Evolutionary conservation across 2,888 invertebrate species (phyloP), one percentile per base, ranked within the genome.

Genomic region (Dorcus parallelipipedus): DNA sequence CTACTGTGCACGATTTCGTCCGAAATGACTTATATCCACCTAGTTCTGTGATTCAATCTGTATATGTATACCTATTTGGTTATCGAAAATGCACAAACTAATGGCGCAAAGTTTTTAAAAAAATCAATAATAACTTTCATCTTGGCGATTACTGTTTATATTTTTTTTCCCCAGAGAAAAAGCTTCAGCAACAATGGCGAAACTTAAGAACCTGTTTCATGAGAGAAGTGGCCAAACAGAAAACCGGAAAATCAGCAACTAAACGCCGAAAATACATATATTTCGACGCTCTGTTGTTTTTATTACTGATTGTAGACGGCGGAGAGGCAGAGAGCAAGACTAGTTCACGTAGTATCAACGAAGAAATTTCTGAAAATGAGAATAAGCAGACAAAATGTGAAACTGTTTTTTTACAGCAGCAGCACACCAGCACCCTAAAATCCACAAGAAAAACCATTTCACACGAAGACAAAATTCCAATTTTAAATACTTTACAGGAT

Each of bases 221-320:
- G 26, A 26, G 26, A 5, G 26, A 26, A 26, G 4, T 26, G 26
- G 26, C 26, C 2, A 26, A 26, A 26, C 26, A 26, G 26, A 26
- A 26, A 26, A 5, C n/a, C 2, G n/a, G 14, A n/a, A 42, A 14
- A 14, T 14, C 10, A 42, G 10, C n/a, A 10, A 42, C 42, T 42
- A 14, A 42, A 10, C n/a, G n/a, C n/a, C 14, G 42, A 42, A 42
- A 10, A 5, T 42, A 42, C n/a, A 9, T 40, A 9, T 51, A 51
- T 26, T 26, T 26, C 26, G 26, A 26, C 26, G 26, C 26, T 40
- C 6, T 26, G 5, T 26, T 26, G 5, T 26, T 26, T 26, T 26
- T 26, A 5, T 49, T 56, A 41, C 54, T 54, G 9, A 48, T 40
- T 53, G 52, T 47, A 10, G 52, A 41, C 17, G 51, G 50, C 47